Base-by-base conservation (phyloP, 2,797 vertebrate species). In the Danio choprae region DNA sequence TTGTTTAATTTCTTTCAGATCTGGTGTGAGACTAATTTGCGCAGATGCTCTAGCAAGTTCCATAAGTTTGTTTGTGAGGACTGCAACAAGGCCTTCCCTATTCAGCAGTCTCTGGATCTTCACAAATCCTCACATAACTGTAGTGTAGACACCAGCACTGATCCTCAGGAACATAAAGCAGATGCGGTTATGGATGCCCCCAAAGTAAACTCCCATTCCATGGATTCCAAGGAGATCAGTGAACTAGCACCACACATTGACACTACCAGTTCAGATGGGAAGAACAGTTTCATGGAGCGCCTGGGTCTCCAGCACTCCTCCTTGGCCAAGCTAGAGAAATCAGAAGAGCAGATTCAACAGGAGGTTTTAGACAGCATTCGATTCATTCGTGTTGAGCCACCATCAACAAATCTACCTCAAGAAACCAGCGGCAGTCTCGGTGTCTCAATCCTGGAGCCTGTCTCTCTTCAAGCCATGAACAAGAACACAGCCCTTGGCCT, bases 11-110 rank as follows among this genome's bases (percentile, higher is more conserved):
- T 79, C 38, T 51, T 67, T 51, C 89, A 99, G 98, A 95, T 98
- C 58, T 99, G 98, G 98, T 99, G 97, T 53, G 97, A 99, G 88
- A 97, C 95, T 0, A 99, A 99, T 90, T 93, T 98, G 13, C 93
- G 98, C 1, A 94, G 98, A 87, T 98, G 97, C 84, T 94, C 95
- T 85, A 97, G 97, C 15, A 97, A 97, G 88, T 96, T 96, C 85
- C 98, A 99, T 81, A 95, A 94, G 2, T 99, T 97, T 10, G 84
- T 99, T 83, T 99, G 98, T 0, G 95, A 97, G 53, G 82, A 88
- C 6, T 99, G 98, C 56, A 97, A 99, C 90, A 98, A 97, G 86
- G 98, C 97, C 1, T 99, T 99, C 88, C 98, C 98, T 20, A 96
- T 99, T 83, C 93, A 92, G 50, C 93, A 94, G 0, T 96, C 98